Evolutionary conservation across 2,797 vertebrate genomes (phyloP).

Genomic region (Micropoecilia bifurca): DNA sequence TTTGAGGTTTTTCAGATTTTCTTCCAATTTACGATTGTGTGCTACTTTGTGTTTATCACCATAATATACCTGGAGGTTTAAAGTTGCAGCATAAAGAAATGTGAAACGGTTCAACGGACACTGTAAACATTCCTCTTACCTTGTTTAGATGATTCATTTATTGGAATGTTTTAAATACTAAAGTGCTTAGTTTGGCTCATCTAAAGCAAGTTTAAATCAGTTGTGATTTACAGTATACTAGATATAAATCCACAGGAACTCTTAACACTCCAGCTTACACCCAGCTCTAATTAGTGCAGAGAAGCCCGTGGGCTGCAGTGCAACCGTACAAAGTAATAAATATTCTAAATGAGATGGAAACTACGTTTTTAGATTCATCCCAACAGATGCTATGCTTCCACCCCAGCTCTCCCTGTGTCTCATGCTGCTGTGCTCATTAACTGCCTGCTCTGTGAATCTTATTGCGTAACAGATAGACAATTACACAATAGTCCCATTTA

Average conservation of each 20-base stretch:
- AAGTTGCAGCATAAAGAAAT: not conserved
- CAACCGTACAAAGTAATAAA: conserved; percentile 50
- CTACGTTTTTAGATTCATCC: conserved; percentile 34
- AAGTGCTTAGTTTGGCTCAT: not conserved
- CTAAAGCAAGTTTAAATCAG: not conserved
- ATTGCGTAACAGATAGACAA: conserved; percentile 71
- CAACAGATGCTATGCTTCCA: conserved; percentile 60
- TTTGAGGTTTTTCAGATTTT: not conserved
- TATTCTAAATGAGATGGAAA: conserved; percentile 46
- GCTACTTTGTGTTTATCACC: not conserved
- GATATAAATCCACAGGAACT: conserved; percentile 11
- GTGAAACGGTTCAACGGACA: not conserved
- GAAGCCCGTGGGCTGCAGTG: conserved; percentile 32
- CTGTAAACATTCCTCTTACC: not conserved
- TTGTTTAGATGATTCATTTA: conserved; percentile 31
- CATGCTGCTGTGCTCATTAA: conserved; percentile 61
- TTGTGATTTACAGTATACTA: not conserved
- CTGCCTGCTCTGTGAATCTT: conserved; percentile 52
- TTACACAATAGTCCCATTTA: conserved; percentile 76
- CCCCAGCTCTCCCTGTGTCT: conserved; percentile 33
- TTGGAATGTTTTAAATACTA: not conserved
- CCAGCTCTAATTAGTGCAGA: conserved; percentile 54
- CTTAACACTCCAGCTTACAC: conserved; percentile 26
- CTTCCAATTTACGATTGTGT: not conserved
- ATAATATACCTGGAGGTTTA: not conserved